Percentiles rank a stretch among this genome's conserved stretches.
Evolutionary conservation across 1,140 invertebrate genomes (phyloP).

Genomic region (Drosophila quadrilineata): DNA sequence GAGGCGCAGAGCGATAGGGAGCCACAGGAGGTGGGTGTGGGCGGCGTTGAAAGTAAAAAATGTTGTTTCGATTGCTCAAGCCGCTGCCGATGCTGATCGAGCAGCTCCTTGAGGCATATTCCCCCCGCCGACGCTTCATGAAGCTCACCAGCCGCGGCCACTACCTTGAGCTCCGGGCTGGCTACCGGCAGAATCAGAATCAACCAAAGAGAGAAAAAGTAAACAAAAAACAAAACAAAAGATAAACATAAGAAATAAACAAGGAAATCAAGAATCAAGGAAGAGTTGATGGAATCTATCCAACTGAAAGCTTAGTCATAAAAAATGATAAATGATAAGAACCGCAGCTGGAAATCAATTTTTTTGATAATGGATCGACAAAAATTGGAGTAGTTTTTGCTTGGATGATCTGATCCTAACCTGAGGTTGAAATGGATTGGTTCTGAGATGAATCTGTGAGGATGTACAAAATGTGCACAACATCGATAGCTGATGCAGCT

Average conservation of each 20-base stretch:
- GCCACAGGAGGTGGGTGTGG: slow-evolving; percentile 67
- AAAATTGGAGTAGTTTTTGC: background rate
- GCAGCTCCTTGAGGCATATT: slow-evolving; percentile 68
- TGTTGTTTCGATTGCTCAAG: slow-evolving; percentile 79
- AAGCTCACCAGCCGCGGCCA: slow-evolving; percentile 32
- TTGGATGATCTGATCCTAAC: slow-evolving; percentile 16
- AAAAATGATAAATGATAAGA: slow-evolving; percentile 31
- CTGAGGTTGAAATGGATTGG: slow-evolving; percentile 21
- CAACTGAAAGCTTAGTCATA: slow-evolving; percentile 1
- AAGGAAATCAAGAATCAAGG: background rate
- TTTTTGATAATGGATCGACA: slow-evolving; percentile 10
- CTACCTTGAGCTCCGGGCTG: slow-evolving; percentile 60
- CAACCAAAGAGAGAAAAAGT: slow-evolving; percentile 60
- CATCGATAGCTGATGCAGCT: slow-evolving; percentile 56
- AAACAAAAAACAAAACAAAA: slow-evolving; percentile 55
- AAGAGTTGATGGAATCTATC: background rate
- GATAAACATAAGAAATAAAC: slow-evolving; percentile 38
- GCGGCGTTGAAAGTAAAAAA: slow-evolving; percentile 79
- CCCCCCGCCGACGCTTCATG: slow-evolving; percentile 23
- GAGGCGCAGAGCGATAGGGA: slow-evolving; percentile 66
- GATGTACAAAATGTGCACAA: slow-evolving; percentile 38
- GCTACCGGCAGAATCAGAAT: slow-evolving; percentile 47
- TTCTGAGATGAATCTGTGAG: slow-evolving; percentile 6
- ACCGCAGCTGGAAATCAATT: slow-evolving; percentile 9
- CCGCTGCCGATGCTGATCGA: slow-evolving; percentile 72